phyloP scores from a whole-genome alignment of 2,888 invertebrate species.

The Hydriomena furcata region DNA sequence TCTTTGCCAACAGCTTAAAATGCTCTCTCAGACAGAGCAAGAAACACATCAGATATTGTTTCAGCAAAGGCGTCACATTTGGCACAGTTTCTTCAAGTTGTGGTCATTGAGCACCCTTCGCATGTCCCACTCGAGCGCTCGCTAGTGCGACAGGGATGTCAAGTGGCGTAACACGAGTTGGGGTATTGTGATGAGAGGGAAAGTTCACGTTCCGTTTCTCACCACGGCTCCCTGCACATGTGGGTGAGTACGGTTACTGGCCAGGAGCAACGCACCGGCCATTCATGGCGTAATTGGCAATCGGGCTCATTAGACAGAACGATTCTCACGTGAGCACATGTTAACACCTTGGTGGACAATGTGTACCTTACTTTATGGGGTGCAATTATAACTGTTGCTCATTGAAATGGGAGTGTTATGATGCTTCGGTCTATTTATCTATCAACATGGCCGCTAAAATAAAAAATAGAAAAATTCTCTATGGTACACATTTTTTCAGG shows the following conservation, averaged over 20 bases:
- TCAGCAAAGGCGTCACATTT: no score
- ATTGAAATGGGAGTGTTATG: neutral
- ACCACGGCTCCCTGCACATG: slow-evolving; percentile 75
- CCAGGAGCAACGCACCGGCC: slow-evolving; percentile 75
- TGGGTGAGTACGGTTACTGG: slow-evolving; percentile 79
- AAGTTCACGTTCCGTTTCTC: slow-evolving; percentile 76
- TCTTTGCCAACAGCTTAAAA: no score
- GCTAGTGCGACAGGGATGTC: slow-evolving; percentile 51
- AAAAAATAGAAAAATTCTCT: no score
- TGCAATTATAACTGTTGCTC: slow-evolving; percentile 1
- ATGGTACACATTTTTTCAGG: no score
- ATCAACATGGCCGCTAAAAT: no score
- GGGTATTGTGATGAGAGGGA: slow-evolving; percentile 78
- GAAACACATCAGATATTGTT: no score
- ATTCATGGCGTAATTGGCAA: slow-evolving; percentile 78
- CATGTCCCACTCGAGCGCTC: slow-evolving; percentile 1
- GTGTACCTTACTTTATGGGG: slow-evolving; percentile 19
- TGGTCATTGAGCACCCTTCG: slow-evolving; percentile 14
- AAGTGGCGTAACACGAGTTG: slow-evolving; percentile 59
- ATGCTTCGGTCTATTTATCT: neutral
- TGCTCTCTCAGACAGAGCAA: no score
- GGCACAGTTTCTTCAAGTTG: neutral
- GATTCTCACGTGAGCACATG: slow-evolving; percentile 59
- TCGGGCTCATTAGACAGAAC: slow-evolving; percentile 72
- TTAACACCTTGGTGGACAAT: slow-evolving; percentile 50